Base-by-base conservation (phyloP, 2,797 vertebrate genomes). In the Aphelocoma californica region DNA sequence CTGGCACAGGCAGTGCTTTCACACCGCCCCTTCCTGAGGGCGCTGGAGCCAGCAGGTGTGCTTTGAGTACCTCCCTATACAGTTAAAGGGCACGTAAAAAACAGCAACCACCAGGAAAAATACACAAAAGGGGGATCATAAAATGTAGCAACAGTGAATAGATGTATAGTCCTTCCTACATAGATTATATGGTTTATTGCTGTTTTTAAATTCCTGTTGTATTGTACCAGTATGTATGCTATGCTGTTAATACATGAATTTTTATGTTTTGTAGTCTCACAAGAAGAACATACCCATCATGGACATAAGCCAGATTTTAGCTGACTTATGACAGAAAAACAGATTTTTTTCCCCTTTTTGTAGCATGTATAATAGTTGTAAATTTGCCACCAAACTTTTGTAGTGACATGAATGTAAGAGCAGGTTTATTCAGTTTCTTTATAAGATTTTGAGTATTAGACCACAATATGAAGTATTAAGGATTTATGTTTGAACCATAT, bases 31-130 rank as follows among this genome's bases (percentile, higher is more conserved):
- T 53, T 71, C 54, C 70, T 69, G 3, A 0, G 32, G 1, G 48
- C 2, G 2, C 24, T 2, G 0, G 28, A 42, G 44, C 24, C 29
- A 28, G n/a, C 50, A n/a, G 12, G 0, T 6, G 1, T 47, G 45
- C 82, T 62, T 53, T 26, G 25, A 29, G 14, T 54, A 20, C 24
- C 36, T 58, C 4, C 0, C 42, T 24, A 0, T 9, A 14, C 54
- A 44, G 60, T 24, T 65, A 26, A 47, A 75, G 34, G 56, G 26
- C 32, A 6, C 10, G n/a, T n/a, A 9, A 88, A 36, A 53, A 64
- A 18, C 14, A 69, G 56, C 48, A 65, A 0, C 31, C 23, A 2
- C 50, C 40, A 65, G 57, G 48, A 42, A 75, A 74, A 90, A 67
- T 58, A 24, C 6, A 17, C 26, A 64, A 18, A 79, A 74, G 10